Evolutionary conservation across 2,888 invertebrate species (phyloP), one percentile per base, ranked within the genome.

Genomic region (Acrobasis repandana): DNA sequence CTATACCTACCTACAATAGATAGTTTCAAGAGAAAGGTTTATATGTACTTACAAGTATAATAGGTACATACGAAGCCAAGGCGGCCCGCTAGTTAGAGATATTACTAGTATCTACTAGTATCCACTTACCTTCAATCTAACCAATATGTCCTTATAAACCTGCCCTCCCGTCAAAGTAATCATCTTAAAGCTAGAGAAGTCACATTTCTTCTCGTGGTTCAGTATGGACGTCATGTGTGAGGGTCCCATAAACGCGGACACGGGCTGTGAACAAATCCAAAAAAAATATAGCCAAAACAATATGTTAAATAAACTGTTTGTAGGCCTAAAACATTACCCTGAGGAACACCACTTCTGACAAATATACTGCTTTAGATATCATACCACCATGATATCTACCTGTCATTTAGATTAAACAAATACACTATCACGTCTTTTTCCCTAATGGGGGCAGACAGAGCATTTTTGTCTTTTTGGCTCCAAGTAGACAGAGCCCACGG

Each of bases 161-260:
- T 80, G 85, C 0, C 77, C 74, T 1, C 90, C 90, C 0, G 74
- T 65, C 0, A 87, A 1, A 1, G 71, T 20, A 1, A 90, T 58
- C 0, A 0, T 18, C 1, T 73, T 57, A 54, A 89, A 84, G 57
- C 83, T 84, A 0, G 78, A 75, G 9, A 87, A 64, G 62, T 89
- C 87, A 33, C 87, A 88, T 8, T 76, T 63, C 36, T 79, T 76
- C 11, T 77, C 74, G 18, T 71, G 69, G 14, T 70, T 72, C 46
- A 88, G 20, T 9, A 88, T 65, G 0, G 66, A 61, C 0, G 69
- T 57, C 9, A 76, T 58, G 2, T 77, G 33, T 0, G 77, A 57
- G 0, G 88, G 83, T 6, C 74, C 69, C 0, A 77, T 11, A 52
- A 82, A 56, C 0, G 63, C 48, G 2, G 64, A 46, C 1, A 64